Conservation (phyloP, 1,140 invertebrate genomes). For the Leptopilina clavipes region DNA sequence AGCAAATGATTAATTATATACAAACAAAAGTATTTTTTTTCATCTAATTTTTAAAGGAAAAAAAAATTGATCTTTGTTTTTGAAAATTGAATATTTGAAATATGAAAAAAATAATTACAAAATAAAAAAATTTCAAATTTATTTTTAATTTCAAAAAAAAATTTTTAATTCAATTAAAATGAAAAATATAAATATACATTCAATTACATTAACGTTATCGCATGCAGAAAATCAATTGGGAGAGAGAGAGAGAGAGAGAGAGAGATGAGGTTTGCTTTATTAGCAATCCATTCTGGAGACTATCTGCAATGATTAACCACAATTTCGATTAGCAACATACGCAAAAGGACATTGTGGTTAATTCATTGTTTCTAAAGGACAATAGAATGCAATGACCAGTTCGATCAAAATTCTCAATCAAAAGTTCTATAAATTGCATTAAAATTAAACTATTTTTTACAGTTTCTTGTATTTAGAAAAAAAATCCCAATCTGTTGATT, state of each 20-base stretch:
- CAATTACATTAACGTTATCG: neutral
- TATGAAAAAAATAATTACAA: too few species aligned
- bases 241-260: neutral
- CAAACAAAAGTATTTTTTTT: too few species aligned
- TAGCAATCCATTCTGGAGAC: constrained; percentile 6
- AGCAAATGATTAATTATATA: too few species aligned
- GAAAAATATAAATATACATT: neutral
- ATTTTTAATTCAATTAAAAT: too few species aligned
- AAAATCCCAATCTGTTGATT: too few species aligned
- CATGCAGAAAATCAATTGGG: neutral
- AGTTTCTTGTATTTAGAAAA: too few species aligned
- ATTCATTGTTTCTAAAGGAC: neutral
- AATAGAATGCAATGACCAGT: neutral
- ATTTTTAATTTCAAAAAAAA: too few species aligned
- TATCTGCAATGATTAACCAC: constrained; percentile 13
- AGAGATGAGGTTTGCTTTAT: constrained; percentile 15
- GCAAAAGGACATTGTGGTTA: constrained; percentile 10
- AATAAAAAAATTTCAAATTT: too few species aligned
- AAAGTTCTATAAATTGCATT: neutral
- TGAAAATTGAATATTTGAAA: too few species aligned
- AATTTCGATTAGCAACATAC: constrained; percentile 19
- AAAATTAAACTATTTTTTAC: neutral
- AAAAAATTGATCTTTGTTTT: too few species aligned
- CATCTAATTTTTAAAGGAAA: too few species aligned
- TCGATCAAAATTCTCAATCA: neutral